A percentile compares a stretch with the other conserved stretches of the same genome.
Evolutionary conservation across 92 coral and sea anemone genomes (phyloP).

Genomic region (Porites rus): DNA sequence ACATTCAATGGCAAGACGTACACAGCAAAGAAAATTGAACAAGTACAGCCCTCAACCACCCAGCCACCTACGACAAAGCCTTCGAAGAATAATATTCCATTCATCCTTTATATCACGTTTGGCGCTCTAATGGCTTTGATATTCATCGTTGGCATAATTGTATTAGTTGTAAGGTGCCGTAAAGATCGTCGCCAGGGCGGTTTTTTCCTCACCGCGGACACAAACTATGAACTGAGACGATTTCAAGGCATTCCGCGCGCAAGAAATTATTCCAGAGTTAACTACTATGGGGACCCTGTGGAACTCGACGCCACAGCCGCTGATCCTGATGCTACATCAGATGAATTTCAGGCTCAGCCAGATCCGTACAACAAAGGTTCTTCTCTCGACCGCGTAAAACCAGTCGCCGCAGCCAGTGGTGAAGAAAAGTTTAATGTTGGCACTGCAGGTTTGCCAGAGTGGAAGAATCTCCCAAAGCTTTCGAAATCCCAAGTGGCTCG

Average conservation of each 20-base stretch:
- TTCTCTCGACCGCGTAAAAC: constrained; percentile 17
- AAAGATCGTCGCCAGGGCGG: constrained; percentile 73
- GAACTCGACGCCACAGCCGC: constrained; percentile 77
- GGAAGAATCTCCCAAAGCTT: constrained; percentile 87
- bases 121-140: constrained; percentile 83
- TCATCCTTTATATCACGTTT: constrained; percentile 82
- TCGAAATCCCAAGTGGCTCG: constrained; percentile 63
- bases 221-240: constrained; percentile 79
- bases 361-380: constrained; percentile 50
- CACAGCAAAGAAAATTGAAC: constrained; percentile 53
- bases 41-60: constrained; percentile 31
- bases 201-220: constrained; percentile 63
- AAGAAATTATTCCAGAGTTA: constrained; percentile 56
- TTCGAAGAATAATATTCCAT: constrained; percentile 55
- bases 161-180: constrained; percentile 77
- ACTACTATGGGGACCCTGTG: constrained; percentile 87
- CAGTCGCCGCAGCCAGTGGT: constrained; percentile 12
- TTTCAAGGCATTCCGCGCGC: constrained; percentile 78
- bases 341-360: constrained; percentile 75
- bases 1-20: constrained; percentile 38
- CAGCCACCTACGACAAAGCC: constrained; percentile 31
- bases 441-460: constrained; percentile 74
- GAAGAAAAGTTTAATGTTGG: constrained; percentile 80
- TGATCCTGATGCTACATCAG: constrained; percentile 36
- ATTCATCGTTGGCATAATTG: constrained; percentile 79